phyloP scores from a whole-genome alignment of 2,797 vertebrate species.

The Masticophis lateralis region DNA sequence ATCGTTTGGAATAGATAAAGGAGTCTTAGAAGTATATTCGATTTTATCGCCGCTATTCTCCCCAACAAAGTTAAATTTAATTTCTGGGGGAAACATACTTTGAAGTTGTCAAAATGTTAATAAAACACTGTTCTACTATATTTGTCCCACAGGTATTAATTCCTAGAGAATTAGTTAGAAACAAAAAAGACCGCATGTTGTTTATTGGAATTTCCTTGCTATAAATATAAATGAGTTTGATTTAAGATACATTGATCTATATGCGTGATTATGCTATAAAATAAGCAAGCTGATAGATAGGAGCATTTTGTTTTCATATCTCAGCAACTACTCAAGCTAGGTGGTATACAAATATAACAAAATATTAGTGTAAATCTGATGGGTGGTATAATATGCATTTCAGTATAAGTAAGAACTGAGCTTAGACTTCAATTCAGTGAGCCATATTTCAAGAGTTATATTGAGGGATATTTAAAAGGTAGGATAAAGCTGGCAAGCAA shows the following conservation, averaged over 20 bases:
- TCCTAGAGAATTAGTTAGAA: background rate
- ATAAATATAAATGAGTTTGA: slow-evolving; percentile 11
- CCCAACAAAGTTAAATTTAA: too few relatives aligned
- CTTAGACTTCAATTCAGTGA: background rate
- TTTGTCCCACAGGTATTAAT: background rate
- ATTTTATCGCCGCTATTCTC: too few relatives aligned
- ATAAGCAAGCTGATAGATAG: slow-evolving; percentile 33
- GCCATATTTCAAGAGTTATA: background rate
- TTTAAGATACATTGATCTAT: slow-evolving; percentile 25
- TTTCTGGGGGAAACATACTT: background rate
- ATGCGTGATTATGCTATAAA: slow-evolving; percentile 22
- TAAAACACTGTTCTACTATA: background rate
- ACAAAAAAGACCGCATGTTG: background rate
- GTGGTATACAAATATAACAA: slow-evolving; percentile 27
- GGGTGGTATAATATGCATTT: background rate
- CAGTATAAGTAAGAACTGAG: background rate
- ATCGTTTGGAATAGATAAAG: too few relatives aligned
- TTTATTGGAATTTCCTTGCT: background rate
- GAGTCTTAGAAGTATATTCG: too few relatives aligned
- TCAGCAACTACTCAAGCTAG: slow-evolving; percentile 49
- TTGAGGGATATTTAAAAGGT: background rate
- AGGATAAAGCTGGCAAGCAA: background rate
- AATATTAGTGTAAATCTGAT: background rate
- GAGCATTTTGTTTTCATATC: slow-evolving; percentile 29
- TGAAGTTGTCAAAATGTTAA: background rate